These are phyloP conservation scores for Lophochroa leadbeateri DNA, from an alignment of 2,113 vertebrate genomes.

Conservation along the genomic window DNA sequence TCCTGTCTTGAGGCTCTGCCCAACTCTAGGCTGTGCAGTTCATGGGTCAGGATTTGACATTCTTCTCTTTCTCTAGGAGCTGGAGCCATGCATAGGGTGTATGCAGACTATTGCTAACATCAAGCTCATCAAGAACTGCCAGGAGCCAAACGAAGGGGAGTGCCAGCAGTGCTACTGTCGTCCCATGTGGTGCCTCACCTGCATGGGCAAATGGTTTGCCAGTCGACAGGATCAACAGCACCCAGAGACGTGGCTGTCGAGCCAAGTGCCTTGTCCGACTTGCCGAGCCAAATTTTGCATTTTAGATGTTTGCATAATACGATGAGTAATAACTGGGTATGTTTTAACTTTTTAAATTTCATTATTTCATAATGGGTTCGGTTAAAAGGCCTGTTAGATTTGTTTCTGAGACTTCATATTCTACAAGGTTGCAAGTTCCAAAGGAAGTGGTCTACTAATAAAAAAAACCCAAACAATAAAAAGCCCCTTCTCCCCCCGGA, in stretches of 20 bases:
- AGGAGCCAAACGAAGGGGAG: conserved; percentile 70
- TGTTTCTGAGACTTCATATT: not conserved
- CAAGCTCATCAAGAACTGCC: conserved; percentile 88
- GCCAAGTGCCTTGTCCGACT: conserved; percentile 90
- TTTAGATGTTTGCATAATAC: conserved; percentile 85
- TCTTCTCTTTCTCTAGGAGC: conserved; percentile 75
- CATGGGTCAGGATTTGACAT: not conserved
- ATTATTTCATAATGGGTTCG: not conserved
- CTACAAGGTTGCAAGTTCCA: not conserved
- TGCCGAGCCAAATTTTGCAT: conserved; percentile 93
- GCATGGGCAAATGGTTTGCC: conserved; percentile 96
- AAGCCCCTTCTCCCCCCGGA: no score
- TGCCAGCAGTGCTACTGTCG: conserved; percentile 92
- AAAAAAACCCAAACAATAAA: no score
- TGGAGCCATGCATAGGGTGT: conserved; percentile 91
- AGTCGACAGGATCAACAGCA: conserved; percentile 92
- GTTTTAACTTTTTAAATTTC: not conserved
- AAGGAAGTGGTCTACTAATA: no score
- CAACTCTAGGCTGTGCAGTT: not conserved
- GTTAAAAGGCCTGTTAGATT: not conserved
- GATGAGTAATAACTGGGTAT: conserved; percentile 63
- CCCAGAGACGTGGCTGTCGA: conserved; percentile 93
- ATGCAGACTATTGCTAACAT: conserved; percentile 87
- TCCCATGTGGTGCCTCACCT: conserved; percentile 96
- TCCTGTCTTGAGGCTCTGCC: not conserved